phyloP scores from a whole-genome alignment of 1,140 invertebrate species.

The Microplitis demolitor region DNA sequence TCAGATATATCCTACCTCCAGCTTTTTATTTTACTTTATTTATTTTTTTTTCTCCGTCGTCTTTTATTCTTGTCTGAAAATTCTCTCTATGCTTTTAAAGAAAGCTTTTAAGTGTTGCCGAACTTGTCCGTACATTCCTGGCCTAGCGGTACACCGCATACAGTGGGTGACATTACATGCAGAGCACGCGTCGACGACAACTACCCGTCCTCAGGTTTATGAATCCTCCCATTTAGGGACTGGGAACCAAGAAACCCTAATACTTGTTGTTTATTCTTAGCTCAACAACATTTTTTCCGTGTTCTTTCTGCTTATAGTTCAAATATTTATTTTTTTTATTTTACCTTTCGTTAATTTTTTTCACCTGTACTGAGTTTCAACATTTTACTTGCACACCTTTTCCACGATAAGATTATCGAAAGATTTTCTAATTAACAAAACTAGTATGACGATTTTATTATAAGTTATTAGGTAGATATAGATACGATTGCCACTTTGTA shows the following conservation, averaged over 20 bases:
- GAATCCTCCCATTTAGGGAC: slow-evolving; percentile 7
- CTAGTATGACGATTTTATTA: not conserved
- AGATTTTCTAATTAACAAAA: too few relatives aligned
- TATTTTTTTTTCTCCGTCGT: slow-evolving; percentile 3
- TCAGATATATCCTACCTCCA: slow-evolving; percentile 22
- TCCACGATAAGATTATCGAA: too few relatives aligned
- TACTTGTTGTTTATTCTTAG: not conserved
- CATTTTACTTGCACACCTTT: too few relatives aligned
- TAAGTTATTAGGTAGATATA: not conserved
- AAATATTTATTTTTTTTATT: not conserved
- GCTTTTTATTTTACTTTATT: slow-evolving; percentile 7
- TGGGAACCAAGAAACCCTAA: slow-evolving; percentile 3
- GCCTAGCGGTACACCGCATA: not conserved
- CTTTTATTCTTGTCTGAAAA: not conserved
- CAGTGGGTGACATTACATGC: slow-evolving; percentile 1
- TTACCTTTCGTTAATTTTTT: too few relatives aligned
- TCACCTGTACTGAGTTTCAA: too few relatives aligned
- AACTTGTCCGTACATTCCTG: not conserved
- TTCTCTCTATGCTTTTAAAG: slow-evolving; percentile 21
- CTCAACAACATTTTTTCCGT: not conserved
- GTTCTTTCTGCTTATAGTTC: not conserved
- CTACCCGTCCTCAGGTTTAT: slow-evolving; percentile 3
- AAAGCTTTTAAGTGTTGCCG: slow-evolving; percentile 25
- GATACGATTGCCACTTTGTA: slow-evolving; percentile 3
- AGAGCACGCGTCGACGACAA: slow-evolving; percentile 8